Percentiles rank a stretch among this genome's conserved stretches.
Evolutionary conservation across 1,140 invertebrate genomes (phyloP).

Genomic region (Neuroterus valhalla): DNA sequence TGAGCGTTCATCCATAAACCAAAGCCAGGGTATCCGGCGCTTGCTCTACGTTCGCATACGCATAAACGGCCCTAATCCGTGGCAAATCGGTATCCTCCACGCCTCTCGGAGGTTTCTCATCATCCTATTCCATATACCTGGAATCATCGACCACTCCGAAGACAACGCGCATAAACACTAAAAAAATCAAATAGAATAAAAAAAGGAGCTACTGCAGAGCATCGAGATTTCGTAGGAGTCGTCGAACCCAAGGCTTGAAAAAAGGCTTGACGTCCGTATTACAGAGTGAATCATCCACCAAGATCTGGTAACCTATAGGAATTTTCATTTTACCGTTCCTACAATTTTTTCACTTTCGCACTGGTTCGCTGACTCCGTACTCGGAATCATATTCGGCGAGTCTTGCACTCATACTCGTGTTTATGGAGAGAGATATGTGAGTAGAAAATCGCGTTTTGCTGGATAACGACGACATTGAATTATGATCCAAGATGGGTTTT

Average conservation of each 20-base stretch:
- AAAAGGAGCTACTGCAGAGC: constrained; percentile 15
- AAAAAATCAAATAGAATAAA: constrained; percentile 43
- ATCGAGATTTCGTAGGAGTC: constrained; percentile 52
- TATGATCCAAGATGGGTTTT: constrained; percentile 29
- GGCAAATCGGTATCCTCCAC: constrained; percentile 70
- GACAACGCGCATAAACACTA: constrained; percentile 42
- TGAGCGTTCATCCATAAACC: constrained; percentile 67
- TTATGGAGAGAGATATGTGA: constrained; percentile 23
- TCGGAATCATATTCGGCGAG: constrained; percentile 5
- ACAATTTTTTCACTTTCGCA: constrained; percentile 6
- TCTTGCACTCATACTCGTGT: constrained; percentile 27
- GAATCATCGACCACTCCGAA: constrained; percentile 1
- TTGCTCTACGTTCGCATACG: constrained; percentile 61
- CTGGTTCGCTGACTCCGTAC: constrained; percentile 25
- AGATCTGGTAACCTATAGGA: constrained; percentile 20
- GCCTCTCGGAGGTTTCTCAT: constrained; percentile 70
- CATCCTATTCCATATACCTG: constrained; percentile 63
- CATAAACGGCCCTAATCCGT: constrained; percentile 54
- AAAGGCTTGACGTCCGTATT: constrained; percentile 5
- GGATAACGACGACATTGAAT: constrained; percentile 30
- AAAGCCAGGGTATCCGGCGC: constrained; percentile 45
- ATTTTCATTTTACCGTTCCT: constrained; percentile 27
- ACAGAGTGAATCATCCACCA: constrained; percentile 23
- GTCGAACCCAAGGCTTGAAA: constrained; percentile 42
- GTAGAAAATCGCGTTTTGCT: constrained; percentile 21